phyloP scores from a whole-genome alignment of 2,797 vertebrate species.

The Mus minutoides region DNA sequence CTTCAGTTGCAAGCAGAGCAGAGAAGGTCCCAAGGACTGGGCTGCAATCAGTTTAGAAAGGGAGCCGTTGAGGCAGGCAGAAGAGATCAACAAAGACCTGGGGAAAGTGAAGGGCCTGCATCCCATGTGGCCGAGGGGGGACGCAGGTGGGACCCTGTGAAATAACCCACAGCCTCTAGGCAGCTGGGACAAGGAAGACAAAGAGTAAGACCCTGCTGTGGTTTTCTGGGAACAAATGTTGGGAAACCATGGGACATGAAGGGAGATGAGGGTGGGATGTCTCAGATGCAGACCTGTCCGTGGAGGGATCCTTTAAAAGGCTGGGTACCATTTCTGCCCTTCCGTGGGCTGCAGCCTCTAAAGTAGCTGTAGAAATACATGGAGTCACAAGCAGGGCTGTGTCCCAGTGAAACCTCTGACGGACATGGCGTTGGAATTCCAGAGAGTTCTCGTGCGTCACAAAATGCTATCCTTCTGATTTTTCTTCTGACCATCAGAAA shows the following conservation, averaged over 20 bases:
- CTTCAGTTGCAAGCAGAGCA: rapidly evolving
- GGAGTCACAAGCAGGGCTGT: not conserved
- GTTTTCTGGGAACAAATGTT: not conserved
- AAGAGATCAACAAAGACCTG: not conserved
- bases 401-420: not conserved
- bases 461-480: not conserved
- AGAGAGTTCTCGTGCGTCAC: not conserved
- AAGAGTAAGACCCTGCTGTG: not conserved
- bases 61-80: not conserved
- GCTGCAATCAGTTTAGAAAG: not conserved
- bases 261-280: rapidly evolving
- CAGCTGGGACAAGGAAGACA: not conserved
- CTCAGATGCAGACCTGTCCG: not conserved
- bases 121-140: not conserved
- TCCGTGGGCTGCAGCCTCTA: not conserved
- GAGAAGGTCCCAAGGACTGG: not conserved
- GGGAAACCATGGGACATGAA: not conserved
- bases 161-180: rapidly evolving
- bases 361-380: not conserved
- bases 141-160: rapidly evolving
- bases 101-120: no score
- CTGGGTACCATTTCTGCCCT: not conserved
- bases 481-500: not conserved
- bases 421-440: not conserved
- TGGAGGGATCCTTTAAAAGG: not conserved